Conservation (phyloP, 2,113 vertebrate species). For the Phyllostomus discolor region DNA sequence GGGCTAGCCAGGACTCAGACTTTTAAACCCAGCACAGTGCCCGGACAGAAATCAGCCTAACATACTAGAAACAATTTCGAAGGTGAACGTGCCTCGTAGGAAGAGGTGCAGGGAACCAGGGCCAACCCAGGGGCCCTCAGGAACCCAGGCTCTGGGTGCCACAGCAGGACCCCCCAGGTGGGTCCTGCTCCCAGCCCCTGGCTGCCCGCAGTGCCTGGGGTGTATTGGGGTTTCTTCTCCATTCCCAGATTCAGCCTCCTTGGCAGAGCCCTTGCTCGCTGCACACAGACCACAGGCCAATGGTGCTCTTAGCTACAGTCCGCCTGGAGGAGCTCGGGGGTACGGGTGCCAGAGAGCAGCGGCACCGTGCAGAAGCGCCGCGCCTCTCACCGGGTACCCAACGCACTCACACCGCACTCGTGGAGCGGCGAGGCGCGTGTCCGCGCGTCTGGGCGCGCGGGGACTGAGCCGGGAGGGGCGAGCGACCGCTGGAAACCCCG, state of each 20-base stretch:
- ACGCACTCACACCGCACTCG: neutral
- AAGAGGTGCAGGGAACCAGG: neutral
- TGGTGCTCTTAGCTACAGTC: neutral
- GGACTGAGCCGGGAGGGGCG: neutral
- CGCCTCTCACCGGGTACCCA: neutral
- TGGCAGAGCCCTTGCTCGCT: neutral
- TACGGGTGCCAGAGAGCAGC: neutral
- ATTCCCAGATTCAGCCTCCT: neutral
- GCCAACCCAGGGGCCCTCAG: neutral
- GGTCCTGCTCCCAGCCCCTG: neutral
- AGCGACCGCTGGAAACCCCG: neutral
- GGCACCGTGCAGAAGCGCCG: neutral
- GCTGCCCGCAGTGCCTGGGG: neutral
- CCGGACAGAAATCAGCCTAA: neutral
- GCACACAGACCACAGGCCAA: neutral
- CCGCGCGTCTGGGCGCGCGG: fast-evolving
- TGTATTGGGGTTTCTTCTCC: neutral
- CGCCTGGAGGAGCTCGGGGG: fast-evolving
- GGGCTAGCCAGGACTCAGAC: neutral
- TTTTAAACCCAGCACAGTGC: neutral
- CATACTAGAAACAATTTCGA: neutral
- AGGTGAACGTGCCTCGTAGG: neutral
- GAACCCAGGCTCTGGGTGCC: neutral
- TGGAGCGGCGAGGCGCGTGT: neutral
- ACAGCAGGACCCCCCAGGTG: neutral